These are phyloP conservation scores for Eupleurogrammus muticus DNA, from an alignment of 2,797 vertebrate genomes.

Conservation along the genomic window DNA sequence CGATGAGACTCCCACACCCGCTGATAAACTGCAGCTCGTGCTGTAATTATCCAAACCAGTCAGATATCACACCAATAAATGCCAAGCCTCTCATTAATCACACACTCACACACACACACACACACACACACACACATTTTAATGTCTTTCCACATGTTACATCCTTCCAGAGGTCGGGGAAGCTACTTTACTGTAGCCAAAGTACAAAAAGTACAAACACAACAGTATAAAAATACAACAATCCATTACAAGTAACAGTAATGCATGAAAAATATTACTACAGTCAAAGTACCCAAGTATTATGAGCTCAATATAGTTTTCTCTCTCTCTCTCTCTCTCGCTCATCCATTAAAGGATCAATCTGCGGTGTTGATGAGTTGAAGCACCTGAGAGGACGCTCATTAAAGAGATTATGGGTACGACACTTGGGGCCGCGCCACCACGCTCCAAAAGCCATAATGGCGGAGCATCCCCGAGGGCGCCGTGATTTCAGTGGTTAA, in stretches of 20 bases:
- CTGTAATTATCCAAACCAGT: conserved; percentile 61
- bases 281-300: too few species aligned
- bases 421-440: background rate
- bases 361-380: conserved; percentile 43
- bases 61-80: conserved; percentile 48
- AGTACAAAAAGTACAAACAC: too few species aligned
- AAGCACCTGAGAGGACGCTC: conserved; percentile 41
- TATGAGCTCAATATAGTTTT: too few species aligned
- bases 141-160: too few species aligned
- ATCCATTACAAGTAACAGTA: too few species aligned
- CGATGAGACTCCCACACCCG: conserved; percentile 14
- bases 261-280: too few species aligned
- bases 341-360: conserved; percentile 18
- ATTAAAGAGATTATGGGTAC: conserved; percentile 45
- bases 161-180: too few species aligned
- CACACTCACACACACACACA: conserved; percentile 16
- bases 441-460: conserved; percentile 34
- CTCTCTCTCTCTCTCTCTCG: too few species aligned
- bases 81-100: conserved; percentile 50
- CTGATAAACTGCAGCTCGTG: conserved; percentile 44
- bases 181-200: too few species aligned
- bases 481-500: conserved; percentile 16
- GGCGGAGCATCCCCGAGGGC: conserved; percentile 11
- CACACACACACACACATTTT: conserved; percentile 15
- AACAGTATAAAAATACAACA: too few species aligned